Conservation (phyloP, 2,113 vertebrate species). For the Pollimyrus isidori region DNA sequence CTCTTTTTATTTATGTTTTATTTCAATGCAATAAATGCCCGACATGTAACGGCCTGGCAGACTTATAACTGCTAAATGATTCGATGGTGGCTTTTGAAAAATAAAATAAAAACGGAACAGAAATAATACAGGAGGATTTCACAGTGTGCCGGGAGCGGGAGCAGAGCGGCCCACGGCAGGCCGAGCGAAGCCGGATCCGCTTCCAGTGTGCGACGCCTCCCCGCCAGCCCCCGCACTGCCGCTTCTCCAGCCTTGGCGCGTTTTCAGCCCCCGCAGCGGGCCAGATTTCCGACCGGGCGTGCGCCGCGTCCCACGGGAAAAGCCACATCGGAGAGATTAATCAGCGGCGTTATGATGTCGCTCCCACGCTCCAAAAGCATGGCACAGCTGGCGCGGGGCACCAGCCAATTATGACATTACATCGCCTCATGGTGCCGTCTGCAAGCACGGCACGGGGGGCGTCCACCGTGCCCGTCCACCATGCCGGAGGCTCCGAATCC, state of each 20-base stretch:
- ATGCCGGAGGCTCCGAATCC: background rate
- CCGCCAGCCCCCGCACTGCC: background rate
- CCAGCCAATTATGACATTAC: conserved; percentile 1
- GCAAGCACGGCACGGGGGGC: background rate
- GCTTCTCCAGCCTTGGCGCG: background rate
- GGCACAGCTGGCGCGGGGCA: background rate
- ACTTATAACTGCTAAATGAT: background rate
- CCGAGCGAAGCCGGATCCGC: background rate
- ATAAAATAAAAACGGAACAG: background rate
- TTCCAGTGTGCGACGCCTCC: background rate
- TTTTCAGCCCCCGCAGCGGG: background rate
- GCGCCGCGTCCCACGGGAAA: background rate
- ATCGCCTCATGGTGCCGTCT: background rate
- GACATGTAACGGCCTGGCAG: background rate
- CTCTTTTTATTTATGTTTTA: background rate
- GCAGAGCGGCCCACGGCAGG: background rate
- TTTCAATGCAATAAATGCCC: background rate
- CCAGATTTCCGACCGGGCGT: background rate
- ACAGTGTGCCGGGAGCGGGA: background rate
- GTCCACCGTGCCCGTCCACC: too few relatives aligned
- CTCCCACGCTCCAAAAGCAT: background rate
- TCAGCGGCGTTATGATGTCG: background rate
- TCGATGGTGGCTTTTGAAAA: background rate
- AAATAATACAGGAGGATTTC: background rate
- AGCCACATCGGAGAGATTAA: background rate